These are phyloP conservation scores for Bibio marci DNA, from an alignment of 2,888 invertebrate genomes.

Conservation along the genomic window DNA sequence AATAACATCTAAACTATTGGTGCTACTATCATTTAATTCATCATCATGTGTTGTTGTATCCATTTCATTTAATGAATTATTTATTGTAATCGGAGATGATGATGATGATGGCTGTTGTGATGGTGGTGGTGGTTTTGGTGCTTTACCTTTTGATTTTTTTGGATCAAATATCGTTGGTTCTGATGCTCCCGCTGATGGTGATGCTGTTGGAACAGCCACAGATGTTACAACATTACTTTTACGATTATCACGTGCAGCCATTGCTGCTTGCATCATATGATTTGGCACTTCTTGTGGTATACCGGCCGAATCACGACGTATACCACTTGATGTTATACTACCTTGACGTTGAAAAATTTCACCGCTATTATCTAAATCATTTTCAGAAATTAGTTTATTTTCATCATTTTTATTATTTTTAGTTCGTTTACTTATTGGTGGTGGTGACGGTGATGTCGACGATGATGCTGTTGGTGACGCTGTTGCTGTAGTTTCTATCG, in stretches of 20 bases:
- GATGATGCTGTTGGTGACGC: not conserved
- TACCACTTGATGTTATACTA: constrained; percentile 38
- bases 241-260: constrained; percentile 48
- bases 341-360: constrained; percentile 28
- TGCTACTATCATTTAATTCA: not conserved
- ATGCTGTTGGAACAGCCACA: constrained; percentile 10
- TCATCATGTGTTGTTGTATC: not conserved
- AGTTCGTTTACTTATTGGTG: constrained; percentile 35
- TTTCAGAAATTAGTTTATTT: constrained; percentile 26
- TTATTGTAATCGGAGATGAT: not conserved
- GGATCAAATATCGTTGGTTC: constrained; percentile 5
- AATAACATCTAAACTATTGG: not conserved
- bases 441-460: constrained; percentile 16
- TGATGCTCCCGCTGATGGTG: not conserved
- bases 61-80: not conserved
- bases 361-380: constrained; percentile 14
- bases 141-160: constrained; percentile 53
- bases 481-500: constrained; percentile 15
- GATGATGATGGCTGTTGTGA: constrained; percentile 6
- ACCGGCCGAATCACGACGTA: constrained; percentile 38
- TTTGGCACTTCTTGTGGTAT: constrained; percentile 54
- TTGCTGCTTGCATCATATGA: constrained; percentile 54
- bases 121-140: constrained; percentile 44
- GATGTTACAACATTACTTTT: constrained; percentile 32
- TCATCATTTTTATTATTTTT: constrained; percentile 25